Base-by-base conservation (phyloP, 2,113 vertebrate genomes). In the Pycnonotus jocosus region DNA sequence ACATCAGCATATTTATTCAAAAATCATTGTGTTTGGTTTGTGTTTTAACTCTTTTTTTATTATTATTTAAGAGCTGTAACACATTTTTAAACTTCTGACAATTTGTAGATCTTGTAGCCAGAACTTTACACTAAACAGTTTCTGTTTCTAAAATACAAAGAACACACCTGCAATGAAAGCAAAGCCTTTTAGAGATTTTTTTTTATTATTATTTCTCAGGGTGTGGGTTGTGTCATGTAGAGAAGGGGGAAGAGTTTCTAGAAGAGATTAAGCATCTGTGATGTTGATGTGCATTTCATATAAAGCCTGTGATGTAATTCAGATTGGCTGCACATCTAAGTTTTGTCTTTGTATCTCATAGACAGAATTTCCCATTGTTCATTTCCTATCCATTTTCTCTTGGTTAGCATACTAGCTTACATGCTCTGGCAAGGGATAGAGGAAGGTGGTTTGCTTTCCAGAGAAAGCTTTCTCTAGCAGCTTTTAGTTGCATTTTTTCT, bases 261-360 rank as follows among this genome's bases (percentile, higher is more conserved):
- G 86, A 77, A 56, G n/a, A 96, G 85, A 97, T 97, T 90, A 95
- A 95, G 92, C 78, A 38, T 97, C 73, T 95, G 91, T 96, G 94
- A 92, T 94, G 78, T 93, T 94, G 94, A 95, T 92, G 48, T 92
- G 84, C 70, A 19, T 95, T 93, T 96, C 57, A 21, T 83, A 70
- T 70, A 93, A 92, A 88, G 60, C 45, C 38, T 73, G 83, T 96
- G 95, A 94, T 87, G 74, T 94, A 71, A 95, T 95, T 94, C 72
- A 11, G 16, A 44, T 72, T 71, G 94, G 90, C 91, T 95, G 93
- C 86, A 80, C 71, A 62, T 82, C 50, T 76, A 37, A 0, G 0
- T 71, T 74, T 96, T 86, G 79, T 81, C 80, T 78, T 95, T 72
- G 44, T 69, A 28, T 97, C 66, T 51, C 27, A 2, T 82, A 95